phyloP scores from a whole-genome alignment of 1,140 invertebrate genomes.

The Druon quercuslanigerum region DNA sequence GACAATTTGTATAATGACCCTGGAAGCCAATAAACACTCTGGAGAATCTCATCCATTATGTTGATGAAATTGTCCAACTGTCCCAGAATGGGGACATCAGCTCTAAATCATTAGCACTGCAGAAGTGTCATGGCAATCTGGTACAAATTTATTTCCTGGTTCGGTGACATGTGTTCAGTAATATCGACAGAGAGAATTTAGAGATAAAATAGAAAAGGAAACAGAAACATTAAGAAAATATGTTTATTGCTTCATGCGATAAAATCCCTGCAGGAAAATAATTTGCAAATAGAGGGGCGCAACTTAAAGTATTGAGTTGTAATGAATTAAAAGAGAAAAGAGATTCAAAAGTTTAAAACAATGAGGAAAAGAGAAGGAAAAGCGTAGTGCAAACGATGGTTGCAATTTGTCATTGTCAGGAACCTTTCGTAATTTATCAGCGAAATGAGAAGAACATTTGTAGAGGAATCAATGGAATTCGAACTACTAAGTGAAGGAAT shows the following conservation, averaged over 20 bases:
- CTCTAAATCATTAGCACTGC: neutral
- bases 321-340: slow-evolving; percentile 8
- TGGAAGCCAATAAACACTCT: too few species aligned
- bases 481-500: slow-evolving; percentile 17
- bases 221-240: neutral
- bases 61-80: neutral
- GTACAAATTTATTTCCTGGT: neutral
- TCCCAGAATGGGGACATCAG: neutral
- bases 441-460: neutral
- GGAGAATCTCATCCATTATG: too few species aligned
- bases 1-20: too few species aligned
- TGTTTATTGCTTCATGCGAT: neutral
- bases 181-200: neutral
- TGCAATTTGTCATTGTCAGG: slow-evolving; percentile 24
- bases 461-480: slow-evolving; percentile 11
- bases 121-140: slow-evolving; percentile 6
- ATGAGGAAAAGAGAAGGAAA: neutral
- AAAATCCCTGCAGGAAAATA: neutral
- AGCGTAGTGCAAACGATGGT: neutral
- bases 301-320: neutral
- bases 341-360: neutral
- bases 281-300: neutral
- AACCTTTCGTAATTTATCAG: slow-evolving; percentile 21
- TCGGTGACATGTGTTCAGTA: neutral
- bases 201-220: neutral